These are phyloP conservation scores for Etheostoma perlongum DNA, from an alignment of 2,797 vertebrate species.

Conservation along the genomic window DNA sequence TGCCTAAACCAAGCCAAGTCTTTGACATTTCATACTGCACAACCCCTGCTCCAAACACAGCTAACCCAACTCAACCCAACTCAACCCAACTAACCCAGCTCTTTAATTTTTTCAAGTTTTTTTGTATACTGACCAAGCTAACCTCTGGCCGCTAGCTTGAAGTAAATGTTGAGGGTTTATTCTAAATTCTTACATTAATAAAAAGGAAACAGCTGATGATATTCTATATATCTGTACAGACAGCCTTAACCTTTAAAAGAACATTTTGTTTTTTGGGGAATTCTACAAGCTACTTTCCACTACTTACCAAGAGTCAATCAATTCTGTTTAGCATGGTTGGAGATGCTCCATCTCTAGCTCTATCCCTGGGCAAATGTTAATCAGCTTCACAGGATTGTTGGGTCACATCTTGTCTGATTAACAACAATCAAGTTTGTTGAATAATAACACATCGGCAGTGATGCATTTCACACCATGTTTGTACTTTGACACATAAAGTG, in stretches of 20 bases:
- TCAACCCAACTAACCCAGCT: slow-evolving; percentile 63
- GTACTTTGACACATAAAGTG: slow-evolving; percentile 48
- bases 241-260: neutral
- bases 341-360: slow-evolving; percentile 6
- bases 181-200: neutral
- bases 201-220: neutral
- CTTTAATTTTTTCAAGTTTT: neutral
- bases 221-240: neutral
- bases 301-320: slow-evolving; percentile 4
- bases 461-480: slow-evolving; percentile 61
- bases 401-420: slow-evolving; percentile 31
- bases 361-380: slow-evolving; percentile 39
- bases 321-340: neutral
- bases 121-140: slow-evolving; percentile 14
- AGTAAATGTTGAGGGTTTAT: neutral
- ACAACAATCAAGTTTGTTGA: slow-evolving; percentile 33
- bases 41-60: slow-evolving; percentile 27
- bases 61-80: slow-evolving; percentile 54
- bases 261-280: slow-evolving; percentile 18
- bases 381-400: slow-evolving; percentile 39
- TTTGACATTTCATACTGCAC: slow-evolving; percentile 47
- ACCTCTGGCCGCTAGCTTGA: slow-evolving; percentile 21
- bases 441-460: slow-evolving; percentile 55
- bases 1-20: slow-evolving; percentile 14
- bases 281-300: slow-evolving; percentile 7